These are phyloP conservation scores for Eurois occulta DNA, from an alignment of 2,888 invertebrate species.

Conservation along the genomic window DNA sequence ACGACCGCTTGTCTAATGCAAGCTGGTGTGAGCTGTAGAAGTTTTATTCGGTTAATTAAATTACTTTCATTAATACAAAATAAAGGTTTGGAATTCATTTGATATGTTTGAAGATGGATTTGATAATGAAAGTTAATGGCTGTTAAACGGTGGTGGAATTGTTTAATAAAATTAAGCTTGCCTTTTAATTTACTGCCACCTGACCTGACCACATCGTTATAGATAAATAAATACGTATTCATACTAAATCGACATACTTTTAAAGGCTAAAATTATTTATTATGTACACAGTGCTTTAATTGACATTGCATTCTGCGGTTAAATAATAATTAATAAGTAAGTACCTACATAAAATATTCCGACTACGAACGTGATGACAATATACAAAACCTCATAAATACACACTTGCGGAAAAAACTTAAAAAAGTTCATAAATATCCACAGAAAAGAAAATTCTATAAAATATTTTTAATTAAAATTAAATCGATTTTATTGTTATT, in stretches of 20 bases:
- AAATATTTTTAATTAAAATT: neutral
- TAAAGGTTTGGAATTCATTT: conserved; percentile 17
- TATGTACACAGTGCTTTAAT: conserved; percentile 7
- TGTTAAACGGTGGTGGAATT: neutral
- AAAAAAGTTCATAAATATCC: neutral
- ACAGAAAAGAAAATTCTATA: neutral
- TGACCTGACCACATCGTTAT: conserved; percentile 1
- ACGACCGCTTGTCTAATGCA: conserved; percentile 54
- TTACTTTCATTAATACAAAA: conserved; percentile 24
- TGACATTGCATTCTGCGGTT: neutral
- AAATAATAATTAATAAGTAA: conserved; percentile 8
- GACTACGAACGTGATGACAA: neutral
- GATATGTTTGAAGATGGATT: conserved; percentile 24
- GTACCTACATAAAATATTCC: neutral
- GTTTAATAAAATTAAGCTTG: neutral
- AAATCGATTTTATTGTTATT: too few species aligned
- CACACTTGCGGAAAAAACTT: neutral
- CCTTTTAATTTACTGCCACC: neutral
- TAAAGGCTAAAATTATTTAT: conserved; percentile 2
- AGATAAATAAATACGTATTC: neutral
- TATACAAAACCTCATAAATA: neutral
- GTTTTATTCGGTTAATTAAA: conserved; percentile 45
- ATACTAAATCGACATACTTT: neutral
- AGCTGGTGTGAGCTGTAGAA: conserved; percentile 37
- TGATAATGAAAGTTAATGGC: conserved; percentile 16